Evolutionary conservation across 1,140 invertebrate genomes (phyloP), one percentile per base, ranked within the genome.

Genomic region (Conus betulinus): DNA sequence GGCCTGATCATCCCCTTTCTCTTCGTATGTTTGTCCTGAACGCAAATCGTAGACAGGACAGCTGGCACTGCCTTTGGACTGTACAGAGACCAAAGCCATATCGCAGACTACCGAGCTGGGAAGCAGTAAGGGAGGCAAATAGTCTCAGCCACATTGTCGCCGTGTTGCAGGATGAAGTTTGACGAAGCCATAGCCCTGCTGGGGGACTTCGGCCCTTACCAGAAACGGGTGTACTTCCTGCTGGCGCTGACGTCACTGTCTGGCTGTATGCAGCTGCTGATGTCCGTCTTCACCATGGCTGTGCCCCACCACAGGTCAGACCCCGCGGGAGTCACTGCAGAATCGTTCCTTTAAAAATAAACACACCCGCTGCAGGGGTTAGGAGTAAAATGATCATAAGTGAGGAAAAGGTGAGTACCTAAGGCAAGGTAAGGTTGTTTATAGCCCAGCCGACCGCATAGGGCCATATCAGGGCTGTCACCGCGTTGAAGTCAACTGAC

Each of bases 161-260:
- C 39, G 39, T 39, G 39, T 78, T 27, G 10, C 82, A 84, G 52
- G 10, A 85, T 88, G 81, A 88, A 88, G n/a, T 88, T 88, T 82
- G 88, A 88, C 53, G 88, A 88, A 13, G 71, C 74, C n/a, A 23
- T 88, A 4, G 17, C 71, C 3, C 39, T 78, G 20, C 57, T 88
- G 15, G 88, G 88, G 17, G 88, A 88, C 82, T 88, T 88, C 74
- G 88, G 88, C 25, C 55, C 63, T 13, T 88, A 85, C 27, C 88
- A 88, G 84, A 88, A 85, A 57, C 83, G 88, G 17, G 84, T 88
- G 3, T 88, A 88, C 78, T 85, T 88, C 52, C 76, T 88, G 71
- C 74, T 88, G 52, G 60, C 83, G 55, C 71, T 88, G 53, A 63
- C 81, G 5, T 85, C 67, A 20, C 39, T 88, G 10, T 51, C 78